Conservation (phyloP, 1,140 invertebrate genomes). For the Colletes latitarsis region DNA sequence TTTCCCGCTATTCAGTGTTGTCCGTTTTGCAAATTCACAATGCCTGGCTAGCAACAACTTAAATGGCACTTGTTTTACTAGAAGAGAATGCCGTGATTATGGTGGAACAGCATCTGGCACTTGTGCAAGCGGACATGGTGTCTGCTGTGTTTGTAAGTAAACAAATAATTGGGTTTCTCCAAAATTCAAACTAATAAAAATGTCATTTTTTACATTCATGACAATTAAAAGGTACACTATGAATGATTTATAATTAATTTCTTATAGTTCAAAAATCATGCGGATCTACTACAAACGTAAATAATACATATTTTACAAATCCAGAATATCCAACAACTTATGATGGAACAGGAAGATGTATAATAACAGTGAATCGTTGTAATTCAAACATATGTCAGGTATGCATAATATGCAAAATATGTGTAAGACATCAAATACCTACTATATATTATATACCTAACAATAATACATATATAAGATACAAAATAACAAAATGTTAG, state of each 20-base stretch:
- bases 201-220: background rate
- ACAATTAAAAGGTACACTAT: background rate
- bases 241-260: slow-evolving; percentile 3
- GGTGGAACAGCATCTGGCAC: slow-evolving; percentile 86
- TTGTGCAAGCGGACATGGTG: slow-evolving; percentile 86
- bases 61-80: slow-evolving; percentile 88
- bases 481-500: background rate
- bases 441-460: background rate
- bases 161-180: background rate
- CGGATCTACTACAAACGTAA: slow-evolving; percentile 85
- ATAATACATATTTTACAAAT: slow-evolving; percentile 92
- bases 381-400: slow-evolving; percentile 89
- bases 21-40: slow-evolving; percentile 86
- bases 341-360: slow-evolving; percentile 85
- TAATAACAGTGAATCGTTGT: slow-evolving; percentile 86
- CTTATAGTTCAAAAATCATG: slow-evolving; percentile 86
- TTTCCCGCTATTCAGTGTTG: slow-evolving; percentile 87
- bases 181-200: background rate
- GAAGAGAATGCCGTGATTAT: slow-evolving; percentile 86
- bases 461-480: slow-evolving; percentile 15
- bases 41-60: slow-evolving; percentile 85
- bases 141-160: slow-evolving; percentile 90
- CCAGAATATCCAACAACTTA: slow-evolving; percentile 86
- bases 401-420: slow-evolving; percentile 38
- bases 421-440: background rate